Evolutionary conservation across 2,888 invertebrate genomes (phyloP).

Genomic region (Agriopis aurantiaria): DNA sequence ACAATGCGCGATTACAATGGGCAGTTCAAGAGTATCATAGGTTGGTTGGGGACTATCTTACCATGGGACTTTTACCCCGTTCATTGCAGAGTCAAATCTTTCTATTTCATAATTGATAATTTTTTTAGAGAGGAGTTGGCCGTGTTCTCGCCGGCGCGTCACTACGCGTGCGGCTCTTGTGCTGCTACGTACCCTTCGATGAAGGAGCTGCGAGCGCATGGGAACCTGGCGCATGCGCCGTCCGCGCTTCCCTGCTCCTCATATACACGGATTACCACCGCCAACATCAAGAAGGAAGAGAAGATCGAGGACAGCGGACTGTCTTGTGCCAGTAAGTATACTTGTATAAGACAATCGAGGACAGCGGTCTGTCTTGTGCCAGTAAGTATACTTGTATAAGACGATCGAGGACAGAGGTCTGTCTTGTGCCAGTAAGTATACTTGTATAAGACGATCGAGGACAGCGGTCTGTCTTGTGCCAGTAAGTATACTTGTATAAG

Average conservation of each 20-base stretch:
- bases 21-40: too few relatives aligned
- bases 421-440: conserved; percentile 52
- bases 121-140: conserved; percentile 63
- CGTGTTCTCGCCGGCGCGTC: conserved; percentile 59
- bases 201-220: conserved; percentile 88
- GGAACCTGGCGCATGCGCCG: conserved; percentile 81
- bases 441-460: conserved; percentile 56
- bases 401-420: conserved; percentile 59
- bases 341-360: conserved; percentile 56
- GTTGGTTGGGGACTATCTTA: too few relatives aligned
- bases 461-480: conserved; percentile 56
- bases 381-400: conserved; percentile 29
- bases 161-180: conserved; percentile 87
- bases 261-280: conserved; percentile 67
- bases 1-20: too few relatives aligned
- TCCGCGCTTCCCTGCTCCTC: conserved; percentile 56
- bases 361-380: conserved; percentile 56
- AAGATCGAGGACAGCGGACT: conserved; percentile 62
- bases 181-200: conserved; percentile 86
- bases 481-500: conserved; percentile 29
- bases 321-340: conserved; percentile 52
- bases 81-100: too few relatives aligned
- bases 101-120: too few relatives aligned
- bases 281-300: conserved; percentile 80
- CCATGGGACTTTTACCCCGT: too few relatives aligned